Evolutionary conservation across 2,113 vertebrate species (phyloP), one percentile per base, ranked within the genome.

Genomic region (Pholis gunnellus): DNA sequence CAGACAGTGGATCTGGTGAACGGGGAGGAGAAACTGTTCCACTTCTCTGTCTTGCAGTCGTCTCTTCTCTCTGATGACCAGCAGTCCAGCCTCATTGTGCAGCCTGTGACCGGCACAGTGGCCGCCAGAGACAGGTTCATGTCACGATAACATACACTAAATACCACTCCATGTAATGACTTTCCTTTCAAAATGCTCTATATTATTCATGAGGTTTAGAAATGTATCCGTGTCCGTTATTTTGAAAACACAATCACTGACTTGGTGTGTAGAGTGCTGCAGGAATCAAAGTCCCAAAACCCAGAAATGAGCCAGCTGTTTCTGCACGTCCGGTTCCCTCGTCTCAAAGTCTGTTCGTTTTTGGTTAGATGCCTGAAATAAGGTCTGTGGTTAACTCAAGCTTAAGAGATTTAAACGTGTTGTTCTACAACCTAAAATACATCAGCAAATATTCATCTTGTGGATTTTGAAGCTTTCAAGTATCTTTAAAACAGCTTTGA

Each of bases 21-120:
- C 73, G 87, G 67, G 9, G 97, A 99, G 82, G 90, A 96, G 0
- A 88, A 94, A 20, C 67, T 91, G 0, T 95, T 97, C 78, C 59
- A 52, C 17, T 98, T 99, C 83, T 90, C 95, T 46, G 91, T 97
- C 72, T 83, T 93, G 69, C 90, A 96, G 42, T 75, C 82, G 20
- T 97, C 98, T 5, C 91, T 96, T 6, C 92, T 94, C 60, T 94
- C 95, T 1, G 95, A 97, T 42, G 94, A 95, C 3, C 95, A 94
- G 68, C 86, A 70, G 6, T 89, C 94, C 27, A 92, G 38, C 1
- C 72, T 97, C 73, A 29, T 71, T 3, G 2, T 98, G 22, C 83
- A 93, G 87, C 97, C 97, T 31, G 92, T 95, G 94, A 79, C 91
- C 83, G 97, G 97, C n/a, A 96, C 88, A 1, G 70, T 98, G 15